Base-by-base conservation (phyloP, 1,140 invertebrate species). In the Phthorimaea operculella region DNA sequence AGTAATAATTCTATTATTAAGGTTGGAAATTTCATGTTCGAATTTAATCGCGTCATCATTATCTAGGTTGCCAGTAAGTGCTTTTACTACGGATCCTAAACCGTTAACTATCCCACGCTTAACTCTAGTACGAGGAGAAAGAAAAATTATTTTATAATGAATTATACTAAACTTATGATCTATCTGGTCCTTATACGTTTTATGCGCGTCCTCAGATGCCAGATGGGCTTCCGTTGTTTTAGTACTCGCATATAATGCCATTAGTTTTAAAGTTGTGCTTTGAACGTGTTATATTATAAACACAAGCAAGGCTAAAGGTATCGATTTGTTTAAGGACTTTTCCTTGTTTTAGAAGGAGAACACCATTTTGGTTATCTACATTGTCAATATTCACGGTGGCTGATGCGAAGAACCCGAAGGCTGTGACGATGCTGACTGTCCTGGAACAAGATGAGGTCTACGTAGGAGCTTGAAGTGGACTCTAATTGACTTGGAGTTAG, bases 401-500 rank as follows among this genome's bases (percentile, higher is more conserved):
- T 21, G 48, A 11, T 28, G 48, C 21, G 48, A 12, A 50, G 48
- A 28, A 14, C 48, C 8, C 17, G 48, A 50, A 33, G 45, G 45
- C 45, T 21, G 9, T 16, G 11, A 9, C 44, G n/a, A 17, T 15
- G 48, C 28, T 12, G 21, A 33, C 21, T 15, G 45, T 16, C 48
- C 48, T 50, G 48, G 18, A 50, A 50, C 48, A 50, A 50, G 48
- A 28, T 50, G 48, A 11, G 48, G 48, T 50, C 48, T 50, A 11
- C 48, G 10, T 28, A 50, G 48, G 9, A 50, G 48, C 21, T 33
- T 50, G 14, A 28, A 50, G 14, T 50, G 48, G 4, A 50, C 48
- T 21, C 48, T 17, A 10, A 50, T 50, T 28, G 48, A 50, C 21
- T 57, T 50, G 11, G 48, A 21, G 39, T 67, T 70, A 39, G 57